These are phyloP conservation scores for Cheilosia vernalis DNA, from an alignment of 2,888 invertebrate species.

Conservation along the genomic window DNA sequence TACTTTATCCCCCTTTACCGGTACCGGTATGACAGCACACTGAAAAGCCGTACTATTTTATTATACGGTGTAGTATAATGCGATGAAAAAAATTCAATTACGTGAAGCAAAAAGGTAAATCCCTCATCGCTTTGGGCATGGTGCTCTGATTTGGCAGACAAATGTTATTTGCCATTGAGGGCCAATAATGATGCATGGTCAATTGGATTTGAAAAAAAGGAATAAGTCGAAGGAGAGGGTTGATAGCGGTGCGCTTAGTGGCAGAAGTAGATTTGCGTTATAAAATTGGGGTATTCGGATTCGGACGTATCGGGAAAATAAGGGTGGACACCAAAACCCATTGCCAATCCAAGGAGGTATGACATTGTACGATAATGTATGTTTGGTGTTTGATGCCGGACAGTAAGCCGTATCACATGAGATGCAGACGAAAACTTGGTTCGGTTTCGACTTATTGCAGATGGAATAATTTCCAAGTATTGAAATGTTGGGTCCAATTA, in stretches of 20 bases:
- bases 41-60: not conserved
- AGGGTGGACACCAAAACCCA: not conserved
- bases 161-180: conserved; percentile 61
- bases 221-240: not conserved
- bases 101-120: conserved; percentile 61
- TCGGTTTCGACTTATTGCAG: too few relatives aligned
- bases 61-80: conserved; percentile 11
- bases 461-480: too few relatives aligned
- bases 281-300: not conserved
- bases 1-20: conserved; percentile 39
- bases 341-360: not conserved
- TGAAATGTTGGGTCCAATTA: too few relatives aligned
- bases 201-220: conserved; percentile 60
- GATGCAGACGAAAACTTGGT: too few relatives aligned
- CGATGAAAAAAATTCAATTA: conserved; percentile 62
- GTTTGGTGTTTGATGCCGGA: too few relatives aligned
- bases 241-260: conserved; percentile 22
- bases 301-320: not conserved
- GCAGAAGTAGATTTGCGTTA: conserved; percentile 37
- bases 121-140: conserved; percentile 42
- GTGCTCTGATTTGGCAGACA: conserved; percentile 51
- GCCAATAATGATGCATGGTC: conserved; percentile 65
- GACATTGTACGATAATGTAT: not conserved
- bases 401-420: too few relatives aligned
- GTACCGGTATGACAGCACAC: conserved; percentile 36